phyloP scores from a whole-genome alignment of 2,113 vertebrate species.

The Tyrannus savana region DNA sequence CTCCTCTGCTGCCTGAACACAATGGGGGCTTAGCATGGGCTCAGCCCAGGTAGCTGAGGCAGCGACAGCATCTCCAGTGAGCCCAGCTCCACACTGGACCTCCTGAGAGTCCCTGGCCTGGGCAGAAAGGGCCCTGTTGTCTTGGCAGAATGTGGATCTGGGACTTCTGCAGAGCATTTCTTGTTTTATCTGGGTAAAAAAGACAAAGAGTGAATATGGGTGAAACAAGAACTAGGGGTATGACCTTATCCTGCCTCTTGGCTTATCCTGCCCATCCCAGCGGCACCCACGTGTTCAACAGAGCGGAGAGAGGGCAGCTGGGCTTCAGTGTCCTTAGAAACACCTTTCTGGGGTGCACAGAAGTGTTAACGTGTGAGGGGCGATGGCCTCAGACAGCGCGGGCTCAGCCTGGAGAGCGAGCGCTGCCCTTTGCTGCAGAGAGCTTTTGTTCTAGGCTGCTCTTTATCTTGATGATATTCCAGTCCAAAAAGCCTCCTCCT shows the following conservation, averaged over 20 bases:
- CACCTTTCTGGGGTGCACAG: neutral
- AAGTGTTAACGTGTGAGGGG: neutral
- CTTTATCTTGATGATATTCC: conserved; percentile 60
- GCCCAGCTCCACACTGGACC: neutral
- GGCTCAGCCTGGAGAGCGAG: neutral
- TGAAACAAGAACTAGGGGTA: rapidly evolving
- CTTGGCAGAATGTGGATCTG: neutral
- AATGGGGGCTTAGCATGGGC: conserved; percentile 51
- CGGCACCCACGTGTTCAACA: neutral
- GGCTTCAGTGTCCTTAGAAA: neutral
- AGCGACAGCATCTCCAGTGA: neutral
- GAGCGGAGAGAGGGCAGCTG: neutral
- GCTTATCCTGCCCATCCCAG: neutral
- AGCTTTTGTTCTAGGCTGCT: conserved; percentile 61
- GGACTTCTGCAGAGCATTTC: neutral
- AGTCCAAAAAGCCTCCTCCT: conserved; percentile 37
- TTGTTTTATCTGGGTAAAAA: neutral
- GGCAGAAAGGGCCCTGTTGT: neutral
- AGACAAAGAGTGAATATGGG: neutral
- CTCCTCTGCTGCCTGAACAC: conserved; percentile 76
- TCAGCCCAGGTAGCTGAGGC: conserved; percentile 59
- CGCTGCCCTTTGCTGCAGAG: conserved; percentile 40
- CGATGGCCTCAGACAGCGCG: neutral
- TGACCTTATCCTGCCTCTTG: neutral
- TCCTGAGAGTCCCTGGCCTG: neutral